Evolutionary conservation across 2,888 invertebrate genomes (phyloP).

Genomic region (Strigamia transsilvanica): DNA sequence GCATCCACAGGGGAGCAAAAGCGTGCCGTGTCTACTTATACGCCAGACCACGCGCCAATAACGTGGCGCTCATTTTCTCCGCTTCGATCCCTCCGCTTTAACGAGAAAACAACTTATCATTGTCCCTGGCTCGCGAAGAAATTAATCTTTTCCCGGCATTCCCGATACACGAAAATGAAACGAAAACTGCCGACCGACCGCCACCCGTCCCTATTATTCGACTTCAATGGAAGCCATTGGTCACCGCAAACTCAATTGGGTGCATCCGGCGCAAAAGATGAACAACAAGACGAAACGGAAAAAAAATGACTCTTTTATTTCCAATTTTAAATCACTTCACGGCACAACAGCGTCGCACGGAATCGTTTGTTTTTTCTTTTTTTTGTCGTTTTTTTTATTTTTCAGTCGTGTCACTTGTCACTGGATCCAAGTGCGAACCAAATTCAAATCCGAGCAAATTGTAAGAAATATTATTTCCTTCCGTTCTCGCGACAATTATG

Average conservation of each 20-base stretch:
- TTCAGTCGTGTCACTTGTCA: too few relatives aligned
- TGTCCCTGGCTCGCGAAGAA: not conserved
- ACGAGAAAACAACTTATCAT: conserved; percentile 33
- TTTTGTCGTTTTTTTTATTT: too few relatives aligned
- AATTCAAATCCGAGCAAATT: too few relatives aligned
- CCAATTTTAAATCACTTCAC: not conserved
- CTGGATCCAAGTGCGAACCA: too few relatives aligned
- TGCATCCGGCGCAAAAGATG: not conserved
- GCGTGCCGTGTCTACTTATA: conserved; percentile 28
- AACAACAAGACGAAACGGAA: not conserved
- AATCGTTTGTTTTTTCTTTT: too few relatives aligned
- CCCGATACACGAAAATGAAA: not conserved
- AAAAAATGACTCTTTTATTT: too few relatives aligned
- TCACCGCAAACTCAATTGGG: conserved; percentile 22
- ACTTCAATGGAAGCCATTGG: not conserved
- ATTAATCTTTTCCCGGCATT: conserved; percentile 22
- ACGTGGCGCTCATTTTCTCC: conserved; percentile 33
- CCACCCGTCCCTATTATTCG: not conserved
- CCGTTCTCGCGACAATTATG: conserved; percentile 20
- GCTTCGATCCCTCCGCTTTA: conserved; percentile 33
- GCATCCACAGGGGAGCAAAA: conserved; percentile 37
- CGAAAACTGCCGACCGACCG: too few relatives aligned
- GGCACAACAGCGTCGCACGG: not conserved
- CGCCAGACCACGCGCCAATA: conserved; percentile 21
- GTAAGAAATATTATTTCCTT: conserved; percentile 24